Conservation (phyloP, 2,888 invertebrate species). For the Hypselothyrea guttata region DNA sequence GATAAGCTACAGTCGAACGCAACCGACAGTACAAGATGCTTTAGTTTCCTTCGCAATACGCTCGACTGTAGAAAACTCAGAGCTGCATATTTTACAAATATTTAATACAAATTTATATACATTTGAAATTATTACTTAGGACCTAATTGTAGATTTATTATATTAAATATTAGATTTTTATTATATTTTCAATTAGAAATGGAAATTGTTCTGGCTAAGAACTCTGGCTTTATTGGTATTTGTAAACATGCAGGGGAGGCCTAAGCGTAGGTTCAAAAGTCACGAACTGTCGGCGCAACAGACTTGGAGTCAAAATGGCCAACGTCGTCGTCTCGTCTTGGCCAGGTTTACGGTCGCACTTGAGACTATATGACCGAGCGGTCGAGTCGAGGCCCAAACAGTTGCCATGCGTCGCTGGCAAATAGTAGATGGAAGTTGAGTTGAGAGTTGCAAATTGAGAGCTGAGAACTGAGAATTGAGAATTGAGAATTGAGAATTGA, state of each 20-base stretch:
- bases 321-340: slow-evolving; percentile 2
- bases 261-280: slow-evolving; percentile 15
- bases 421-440: not conserved
- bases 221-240: too few relatives aligned
- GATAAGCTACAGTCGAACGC: too few relatives aligned
- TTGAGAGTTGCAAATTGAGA: slow-evolving; percentile 1
- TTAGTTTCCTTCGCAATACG: too few relatives aligned
- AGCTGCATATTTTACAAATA: too few relatives aligned
- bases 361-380: slow-evolving; percentile 56
- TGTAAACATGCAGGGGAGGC: slow-evolving; percentile 1
- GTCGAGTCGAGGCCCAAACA: slow-evolving; percentile 34
- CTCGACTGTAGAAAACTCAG: too few relatives aligned
- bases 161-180: too few relatives aligned
- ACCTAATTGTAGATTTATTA: too few relatives aligned
- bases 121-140: too few relatives aligned
- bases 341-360: slow-evolving; percentile 23
- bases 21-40: too few relatives aligned
- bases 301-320: slow-evolving; percentile 7
- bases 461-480: not conserved
- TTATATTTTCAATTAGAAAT: too few relatives aligned
- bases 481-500: not conserved
- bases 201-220: too few relatives aligned
- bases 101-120: too few relatives aligned
- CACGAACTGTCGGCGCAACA: slow-evolving; percentile 28
- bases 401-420: slow-evolving; percentile 63